Evolutionary conservation across 2,797 vertebrate genomes (phyloP).

Genomic region (Enteromius argenteus): DNA sequence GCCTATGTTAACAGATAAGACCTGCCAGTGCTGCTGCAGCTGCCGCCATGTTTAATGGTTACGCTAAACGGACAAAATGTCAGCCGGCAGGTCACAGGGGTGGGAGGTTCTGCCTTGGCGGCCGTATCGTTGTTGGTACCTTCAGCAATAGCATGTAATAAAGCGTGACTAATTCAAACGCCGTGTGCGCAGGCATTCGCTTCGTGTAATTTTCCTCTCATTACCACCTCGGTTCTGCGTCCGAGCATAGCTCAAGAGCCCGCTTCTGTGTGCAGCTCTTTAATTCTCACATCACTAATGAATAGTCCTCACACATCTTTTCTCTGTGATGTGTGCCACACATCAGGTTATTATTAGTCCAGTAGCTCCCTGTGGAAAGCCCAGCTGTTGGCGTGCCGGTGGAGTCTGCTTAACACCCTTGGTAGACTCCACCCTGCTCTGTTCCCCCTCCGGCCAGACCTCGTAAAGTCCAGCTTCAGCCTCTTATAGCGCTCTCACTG

Average conservation of each 20-base stretch:
- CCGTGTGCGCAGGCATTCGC: conserved; percentile 15
- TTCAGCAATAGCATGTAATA: conserved; percentile 47
- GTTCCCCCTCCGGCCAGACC: conserved; percentile 38
- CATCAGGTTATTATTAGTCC: conserved; percentile 48
- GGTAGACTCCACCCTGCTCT: conserved; percentile 35
- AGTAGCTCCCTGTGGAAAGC: conserved; percentile 37
- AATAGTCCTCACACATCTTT: conserved; percentile 48
- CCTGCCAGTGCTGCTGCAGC: conserved; percentile 45
- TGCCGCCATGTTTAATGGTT: conserved; percentile 58
- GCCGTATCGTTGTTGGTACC: conserved; percentile 18
- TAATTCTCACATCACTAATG: conserved; percentile 57
- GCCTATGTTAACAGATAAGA: conserved; percentile 51
- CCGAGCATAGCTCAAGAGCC: conserved; percentile 45
- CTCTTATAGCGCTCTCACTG: conserved; percentile 61
- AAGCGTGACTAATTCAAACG: conserved; percentile 45
- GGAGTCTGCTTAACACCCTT: conserved; percentile 32
- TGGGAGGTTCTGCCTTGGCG: conserved; percentile 8
- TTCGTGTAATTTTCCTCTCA: conserved; percentile 42
- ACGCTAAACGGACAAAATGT: conserved; percentile 49
- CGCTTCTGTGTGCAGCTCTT: conserved; percentile 41
- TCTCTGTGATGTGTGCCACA: conserved; percentile 47
- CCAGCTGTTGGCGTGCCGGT: conserved; percentile 45
- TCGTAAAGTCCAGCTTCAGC: conserved; percentile 55
- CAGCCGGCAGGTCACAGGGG: conserved; percentile 34
- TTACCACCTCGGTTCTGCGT: conserved; percentile 34